phyloP scores from a whole-genome alignment of 1,140 invertebrate genomes.

The Drosophila erecta region DNA sequence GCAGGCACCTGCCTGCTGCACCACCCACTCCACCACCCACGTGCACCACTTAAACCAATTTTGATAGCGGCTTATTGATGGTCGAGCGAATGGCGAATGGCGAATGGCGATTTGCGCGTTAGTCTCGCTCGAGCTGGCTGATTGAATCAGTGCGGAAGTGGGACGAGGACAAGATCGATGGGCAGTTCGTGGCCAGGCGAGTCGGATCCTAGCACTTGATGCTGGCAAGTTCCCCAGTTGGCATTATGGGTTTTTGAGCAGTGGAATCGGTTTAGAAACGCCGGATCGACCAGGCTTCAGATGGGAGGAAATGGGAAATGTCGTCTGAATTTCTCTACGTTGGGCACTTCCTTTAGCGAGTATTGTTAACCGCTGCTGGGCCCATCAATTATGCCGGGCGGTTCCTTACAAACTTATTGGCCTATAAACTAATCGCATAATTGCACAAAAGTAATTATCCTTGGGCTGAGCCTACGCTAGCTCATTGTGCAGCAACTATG shows the following conservation, averaged over 20 bases:
- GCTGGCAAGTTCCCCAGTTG: too few relatives aligned
- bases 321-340: too few relatives aligned
- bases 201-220: not conserved
- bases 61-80: conserved; percentile 74
- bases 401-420: conserved; percentile 68
- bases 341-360: not conserved
- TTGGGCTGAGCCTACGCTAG: conserved; percentile 26
- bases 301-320: not conserved
- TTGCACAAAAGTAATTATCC: conserved; percentile 80
- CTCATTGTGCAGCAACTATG: conserved; percentile 34
- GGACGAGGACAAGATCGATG: conserved; percentile 1
- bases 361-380: conserved; percentile 24
- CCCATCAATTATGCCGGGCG: conserved; percentile 58
- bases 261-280: not conserved
- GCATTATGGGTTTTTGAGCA: not conserved
- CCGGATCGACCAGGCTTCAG: too few relatives aligned
- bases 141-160: conserved; percentile 36
- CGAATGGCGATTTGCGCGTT: conserved; percentile 46
- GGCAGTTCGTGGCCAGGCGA: not conserved
- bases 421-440: conserved; percentile 83
- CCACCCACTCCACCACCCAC: conserved; percentile 2
- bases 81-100: conserved; percentile 33
- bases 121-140: conserved; percentile 46
- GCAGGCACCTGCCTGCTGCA: conserved; percentile 54
- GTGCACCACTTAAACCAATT: conserved; percentile 68